phyloP scores from a whole-genome alignment of 1,140 invertebrate species.

The Plodia interpunctella region DNA sequence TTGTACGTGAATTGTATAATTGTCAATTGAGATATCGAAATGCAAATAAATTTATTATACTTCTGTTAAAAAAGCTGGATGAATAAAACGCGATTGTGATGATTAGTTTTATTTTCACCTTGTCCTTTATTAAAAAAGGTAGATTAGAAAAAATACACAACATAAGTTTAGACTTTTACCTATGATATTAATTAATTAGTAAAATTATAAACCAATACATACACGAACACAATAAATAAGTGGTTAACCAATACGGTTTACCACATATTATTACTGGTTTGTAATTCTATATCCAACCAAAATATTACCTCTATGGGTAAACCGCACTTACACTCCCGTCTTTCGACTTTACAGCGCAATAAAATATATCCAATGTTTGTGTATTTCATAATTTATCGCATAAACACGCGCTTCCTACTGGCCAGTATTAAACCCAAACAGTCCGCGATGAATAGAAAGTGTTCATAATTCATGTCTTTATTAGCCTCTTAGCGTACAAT shows the following conservation, averaged over 20 bases:
- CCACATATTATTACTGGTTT: background rate
- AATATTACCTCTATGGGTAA: background rate
- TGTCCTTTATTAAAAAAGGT: too few relatives aligned
- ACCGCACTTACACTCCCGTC: constrained; percentile 18
- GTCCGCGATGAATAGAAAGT: constrained; percentile 1
- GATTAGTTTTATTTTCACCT: too few relatives aligned
- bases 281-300: background rate
- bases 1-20: background rate
- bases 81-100: too few relatives aligned
- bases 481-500: background rate
- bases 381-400: constrained; percentile 65
- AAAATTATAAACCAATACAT: too few relatives aligned
- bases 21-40: background rate
- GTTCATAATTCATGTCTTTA: constrained; percentile 15
- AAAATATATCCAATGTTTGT: constrained; percentile 68
- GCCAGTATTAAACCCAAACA: background rate
- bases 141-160: too few relatives aligned
- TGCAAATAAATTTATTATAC: background rate
- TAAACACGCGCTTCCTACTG: constrained; percentile 42
- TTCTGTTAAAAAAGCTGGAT: background rate
- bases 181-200: too few relatives aligned
- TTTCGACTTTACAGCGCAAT: constrained; percentile 58
- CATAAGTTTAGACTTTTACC: too few relatives aligned
- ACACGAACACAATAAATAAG: too few relatives aligned
- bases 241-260: too few relatives aligned